Base-by-base conservation (phyloP, 2,113 vertebrate species). In the Hydrolagus affinis region DNA sequence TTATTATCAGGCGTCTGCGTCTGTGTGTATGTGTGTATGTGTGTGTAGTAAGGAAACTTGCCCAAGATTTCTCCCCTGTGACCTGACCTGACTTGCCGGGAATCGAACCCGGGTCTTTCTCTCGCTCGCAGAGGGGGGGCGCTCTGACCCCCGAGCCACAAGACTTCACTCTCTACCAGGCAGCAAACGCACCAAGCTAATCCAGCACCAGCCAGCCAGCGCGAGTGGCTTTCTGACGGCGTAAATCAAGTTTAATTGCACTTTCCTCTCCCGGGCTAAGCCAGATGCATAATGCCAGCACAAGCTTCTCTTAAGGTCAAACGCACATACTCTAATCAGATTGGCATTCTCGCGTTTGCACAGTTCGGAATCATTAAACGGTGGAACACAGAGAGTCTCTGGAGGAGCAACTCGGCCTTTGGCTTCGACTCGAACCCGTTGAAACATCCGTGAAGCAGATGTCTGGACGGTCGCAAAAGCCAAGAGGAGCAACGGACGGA, bases 331-430 rank as follows among this genome's bases (percentile, higher is more conserved):
- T n/a, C n/a, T n/a, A 83, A 83, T 83, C 60, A 68, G 78, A 83
- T 83, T 83, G 28, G 25, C 78, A 83, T 83, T 9, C 4, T 32
- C 15, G 14, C 78, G 66, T 83, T 9, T 2, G 66, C 21, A 68
- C 62, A 68, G 78, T 83, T 83, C 78, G 30, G 60, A 60, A 83
- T 83, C 62, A 30, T 83, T 83, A 83, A 83, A 25, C 32, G 32
- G 14, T 14, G 23, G 21, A 28, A 80, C 59, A 64, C 44, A 6
- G 44, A 6, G 44, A 44, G 2, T 44, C 6, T 1, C 44, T 44
- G 44, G 44, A 44, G 44, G 44, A 44, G 44, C 2, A 44, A 44
- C 2, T 15, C 28, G 59, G 64, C 62, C 15, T 83, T 83, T 25
- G 25, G 25, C 25, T 28, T 66, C 21, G 64, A 10, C 25, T 62